Percentiles rank a stretch among this genome's conserved stretches.
Conservation (phyloP, 2,888 invertebrate genomes). For the Melipona bicolor region DNA sequence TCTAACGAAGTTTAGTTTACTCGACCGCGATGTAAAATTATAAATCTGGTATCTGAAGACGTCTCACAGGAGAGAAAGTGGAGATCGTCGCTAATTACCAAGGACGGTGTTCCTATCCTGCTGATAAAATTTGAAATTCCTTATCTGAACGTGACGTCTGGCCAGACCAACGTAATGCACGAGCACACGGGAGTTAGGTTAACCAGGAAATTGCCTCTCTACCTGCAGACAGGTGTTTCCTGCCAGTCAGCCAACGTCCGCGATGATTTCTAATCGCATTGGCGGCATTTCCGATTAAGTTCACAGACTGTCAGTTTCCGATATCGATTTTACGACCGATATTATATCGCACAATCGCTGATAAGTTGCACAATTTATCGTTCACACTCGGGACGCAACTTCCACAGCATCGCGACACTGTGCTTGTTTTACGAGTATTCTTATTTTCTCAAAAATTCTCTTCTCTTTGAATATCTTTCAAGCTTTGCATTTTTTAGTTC, state of each 20-base stretch:
- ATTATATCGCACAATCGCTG: constrained; percentile 2
- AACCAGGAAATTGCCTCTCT: constrained; percentile 76
- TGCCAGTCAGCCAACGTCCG: constrained; percentile 64
- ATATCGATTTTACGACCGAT: constrained; percentile 54
- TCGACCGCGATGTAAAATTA: neutral
- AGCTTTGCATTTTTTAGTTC: too few relatives aligned
- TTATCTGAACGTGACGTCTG: constrained; percentile 44
- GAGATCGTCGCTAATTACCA: constrained; percentile 6
- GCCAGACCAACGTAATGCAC: constrained; percentile 43
- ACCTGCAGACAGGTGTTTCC: constrained; percentile 70
- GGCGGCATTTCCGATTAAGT: constrained; percentile 71
- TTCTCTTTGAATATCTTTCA: too few relatives aligned
- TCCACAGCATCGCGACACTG: too few relatives aligned
- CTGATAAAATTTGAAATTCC: constrained; percentile 33
- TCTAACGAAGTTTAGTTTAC: too few relatives aligned
- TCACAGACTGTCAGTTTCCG: constrained; percentile 54
- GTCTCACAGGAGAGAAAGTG: neutral
- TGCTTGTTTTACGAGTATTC: too few relatives aligned
- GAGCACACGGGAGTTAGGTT: constrained; percentile 64
- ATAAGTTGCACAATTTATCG: constrained; percentile 9
- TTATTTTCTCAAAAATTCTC: too few relatives aligned
- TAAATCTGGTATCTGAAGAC: constrained; percentile 5
- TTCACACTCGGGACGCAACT: neutral
- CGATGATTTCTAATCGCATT: constrained; percentile 72
- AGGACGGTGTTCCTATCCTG: neutral